Evolutionary conservation across 2,888 invertebrate species (phyloP).

Genomic region (Mamestra brassicae): DNA sequence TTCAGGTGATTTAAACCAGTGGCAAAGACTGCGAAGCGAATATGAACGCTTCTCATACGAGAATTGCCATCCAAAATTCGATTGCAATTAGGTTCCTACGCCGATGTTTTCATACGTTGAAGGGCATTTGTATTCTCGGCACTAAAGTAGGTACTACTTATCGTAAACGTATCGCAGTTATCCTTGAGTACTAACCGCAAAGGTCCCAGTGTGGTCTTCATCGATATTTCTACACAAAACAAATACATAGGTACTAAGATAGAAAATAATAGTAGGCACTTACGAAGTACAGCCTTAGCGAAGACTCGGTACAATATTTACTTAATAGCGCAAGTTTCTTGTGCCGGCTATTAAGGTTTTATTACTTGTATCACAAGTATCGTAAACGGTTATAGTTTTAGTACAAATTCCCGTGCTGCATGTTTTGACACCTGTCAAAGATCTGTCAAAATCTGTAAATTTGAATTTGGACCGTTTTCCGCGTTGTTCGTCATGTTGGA

Average conservation of each 20-base stretch:
- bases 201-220: conserved; percentile 21
- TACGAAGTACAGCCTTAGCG: not conserved
- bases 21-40: too few species aligned
- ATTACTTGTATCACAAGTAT: conserved; percentile 16
- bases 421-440: conserved; percentile 34
- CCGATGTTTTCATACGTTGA: not conserved
- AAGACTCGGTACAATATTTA: conserved; percentile 15
- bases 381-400: conserved; percentile 28
- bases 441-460: conserved; percentile 3
- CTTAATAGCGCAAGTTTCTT: conserved; percentile 19
- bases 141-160: not conserved
- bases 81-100: too few species aligned
- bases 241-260: conserved; percentile 18
- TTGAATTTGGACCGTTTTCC: not conserved
- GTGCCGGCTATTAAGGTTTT: conserved; percentile 23
- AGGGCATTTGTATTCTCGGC: conserved; percentile 1
- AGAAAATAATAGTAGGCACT: conserved; percentile 11
- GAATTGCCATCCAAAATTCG: too few species aligned
- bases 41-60: too few species aligned
- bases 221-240: conserved; percentile 30
- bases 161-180: conserved; percentile 11
- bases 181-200: conserved; percentile 31
- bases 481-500: not conserved
- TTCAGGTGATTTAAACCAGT: too few species aligned
- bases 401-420: not conserved